Evolutionary conservation across 2,797 vertebrate genomes (phyloP).

Genomic region (Gymnoscopelus braueri): DNA sequence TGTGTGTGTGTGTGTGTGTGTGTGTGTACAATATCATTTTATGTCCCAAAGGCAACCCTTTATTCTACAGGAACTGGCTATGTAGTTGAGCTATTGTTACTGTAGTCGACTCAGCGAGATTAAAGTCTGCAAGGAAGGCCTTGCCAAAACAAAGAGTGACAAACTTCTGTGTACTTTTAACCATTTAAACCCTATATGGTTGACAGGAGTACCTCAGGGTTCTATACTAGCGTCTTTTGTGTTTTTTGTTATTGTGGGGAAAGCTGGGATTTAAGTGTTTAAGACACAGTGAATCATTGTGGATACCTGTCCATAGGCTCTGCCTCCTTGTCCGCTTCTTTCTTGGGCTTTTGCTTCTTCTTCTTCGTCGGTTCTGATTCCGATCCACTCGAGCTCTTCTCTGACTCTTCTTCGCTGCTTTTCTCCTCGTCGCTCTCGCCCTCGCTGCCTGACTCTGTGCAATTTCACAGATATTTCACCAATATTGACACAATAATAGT

Average conservation of each 20-base stretch:
- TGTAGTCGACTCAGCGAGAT: no score
- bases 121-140: no score
- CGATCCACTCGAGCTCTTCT: slow-evolving; percentile 79
- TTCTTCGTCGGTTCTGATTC: slow-evolving; percentile 70
- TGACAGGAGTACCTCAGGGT: no score
- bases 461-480: not conserved
- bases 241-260: slow-evolving; percentile 33
- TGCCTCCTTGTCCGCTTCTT: slow-evolving; percentile 51
- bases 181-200: no score
- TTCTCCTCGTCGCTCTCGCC: slow-evolving; percentile 81
- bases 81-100: no score
- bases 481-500: no score
- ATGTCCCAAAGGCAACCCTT: no score
- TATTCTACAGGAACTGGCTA: no score
- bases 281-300: slow-evolving; percentile 13
- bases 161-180: no score
- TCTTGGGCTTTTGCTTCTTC: slow-evolving; percentile 60
- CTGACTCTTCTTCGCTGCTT: slow-evolving; percentile 78
- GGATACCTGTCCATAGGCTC: slow-evolving; percentile 79
- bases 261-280: not conserved
- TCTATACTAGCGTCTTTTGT: slow-evolving; percentile 2
- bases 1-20: no score
- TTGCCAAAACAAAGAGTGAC: no score
- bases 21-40: no score
- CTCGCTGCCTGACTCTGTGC: slow-evolving; percentile 74